These are phyloP conservation scores for Caerostris darwini DNA, from an alignment of 1,140 invertebrate genomes.

Conservation along the genomic window DNA sequence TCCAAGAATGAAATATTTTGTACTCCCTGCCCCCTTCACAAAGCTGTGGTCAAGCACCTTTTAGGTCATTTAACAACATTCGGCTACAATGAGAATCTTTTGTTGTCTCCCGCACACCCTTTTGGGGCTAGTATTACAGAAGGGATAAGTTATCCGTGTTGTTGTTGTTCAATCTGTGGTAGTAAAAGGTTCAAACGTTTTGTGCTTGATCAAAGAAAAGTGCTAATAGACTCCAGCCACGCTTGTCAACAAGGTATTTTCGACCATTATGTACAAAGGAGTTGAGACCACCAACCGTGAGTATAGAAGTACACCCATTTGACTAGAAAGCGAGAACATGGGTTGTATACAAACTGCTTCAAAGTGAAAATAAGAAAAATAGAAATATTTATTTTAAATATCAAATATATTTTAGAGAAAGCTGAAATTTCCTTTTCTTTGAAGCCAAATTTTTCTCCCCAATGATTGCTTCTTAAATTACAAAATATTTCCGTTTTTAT, in stretches of 20 bases:
- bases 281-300: neutral
- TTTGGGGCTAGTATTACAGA: neutral
- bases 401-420: too few species aligned
- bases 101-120: neutral
- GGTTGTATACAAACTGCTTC: too few species aligned
- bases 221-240: slow-evolving; percentile 19
- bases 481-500: too few species aligned
- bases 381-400: too few species aligned
- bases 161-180: neutral
- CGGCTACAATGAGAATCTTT: neutral
- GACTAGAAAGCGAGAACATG: too few species aligned
- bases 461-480: too few species aligned
- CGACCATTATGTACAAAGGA: neutral
- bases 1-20: neutral
- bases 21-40: neutral
- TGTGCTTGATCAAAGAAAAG: neutral
- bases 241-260: neutral
- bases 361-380: too few species aligned
- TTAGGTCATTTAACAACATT: neutral
- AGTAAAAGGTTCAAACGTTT: neutral
- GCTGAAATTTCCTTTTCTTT: too few species aligned
- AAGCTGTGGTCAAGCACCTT: neutral
- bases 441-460: too few species aligned
- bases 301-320: neutral
- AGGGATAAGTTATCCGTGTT: neutral